Base-by-base conservation (phyloP, 2,113 vertebrate genomes). In the Malurus alboscapulatus region DNA sequence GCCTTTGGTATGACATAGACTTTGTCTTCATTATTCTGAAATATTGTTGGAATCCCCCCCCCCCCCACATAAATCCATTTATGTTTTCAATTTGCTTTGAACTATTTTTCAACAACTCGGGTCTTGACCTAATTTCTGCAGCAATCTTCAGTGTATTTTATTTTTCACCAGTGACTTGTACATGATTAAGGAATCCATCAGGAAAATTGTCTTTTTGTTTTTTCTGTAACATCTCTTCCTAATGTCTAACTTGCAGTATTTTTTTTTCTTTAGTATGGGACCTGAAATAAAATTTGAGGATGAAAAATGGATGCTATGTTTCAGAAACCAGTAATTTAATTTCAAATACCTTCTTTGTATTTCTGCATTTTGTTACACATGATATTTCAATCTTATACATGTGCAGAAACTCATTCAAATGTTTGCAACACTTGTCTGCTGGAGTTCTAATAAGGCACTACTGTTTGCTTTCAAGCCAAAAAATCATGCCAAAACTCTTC, bases 1-100 rank as follows among this genome's bases (percentile, higher is more conserved):
- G 94, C 97, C 96, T 97, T 96, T 95, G 65, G 48, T 96, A 83
- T 94, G 96, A 94, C 95, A 97, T 78, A 96, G 89, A 71, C 77
- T 98, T 98, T 98, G 98, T 98, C 98, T 99, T 98, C 98, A 98
- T 98, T 98, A 98, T 95, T 83, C 92, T 94, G 96, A 98, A 97
- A 97, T 96, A 95, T 80, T 82, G 89, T 98, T 97, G 81, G 59
- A 69, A 82, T 74, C 83, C 93, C 61, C 10, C 20, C 83, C 93
- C 61, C 10, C 20, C 2, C 51, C 38, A 38, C 38, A 96, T 71
- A 75, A 97, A 98, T 98, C 97, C 96, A 97, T 98, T 98, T 98
- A 98, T 98, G 96, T 97, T 97, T 98, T 98, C 97, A 98, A 98
- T 98, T 98, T 98, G 97, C 97, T 97, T 96, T 97, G 97, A 97